A percentile compares a stretch with the other conserved stretches of the same genome.
phyloP scores from a whole-genome alignment of 2,113 vertebrate species.

The Gnathonemus longibarbis region DNA sequence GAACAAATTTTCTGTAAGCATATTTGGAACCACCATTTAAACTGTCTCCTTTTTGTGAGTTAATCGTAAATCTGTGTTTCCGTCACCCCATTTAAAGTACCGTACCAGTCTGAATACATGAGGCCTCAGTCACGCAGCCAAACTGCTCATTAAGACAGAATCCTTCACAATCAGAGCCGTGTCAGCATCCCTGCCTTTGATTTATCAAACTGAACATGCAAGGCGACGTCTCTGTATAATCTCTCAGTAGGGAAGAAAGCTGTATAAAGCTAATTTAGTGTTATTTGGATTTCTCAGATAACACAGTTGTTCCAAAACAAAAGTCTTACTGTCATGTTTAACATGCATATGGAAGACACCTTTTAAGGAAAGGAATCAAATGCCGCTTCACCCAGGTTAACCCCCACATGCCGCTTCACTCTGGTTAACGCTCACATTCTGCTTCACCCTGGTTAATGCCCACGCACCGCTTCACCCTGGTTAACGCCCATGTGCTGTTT shows the following conservation, averaged over 20 bases:
- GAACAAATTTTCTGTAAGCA: not conserved
- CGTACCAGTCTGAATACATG: not conserved
- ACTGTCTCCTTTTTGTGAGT: not conserved
- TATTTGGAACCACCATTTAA: not conserved
- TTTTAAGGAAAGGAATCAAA: not conserved
- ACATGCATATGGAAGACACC: not conserved
- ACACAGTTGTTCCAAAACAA: not conserved
- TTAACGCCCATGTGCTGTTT: too few relatives aligned
- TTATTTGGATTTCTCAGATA: not conserved
- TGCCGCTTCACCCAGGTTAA: not conserved
- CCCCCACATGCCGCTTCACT: too few relatives aligned
- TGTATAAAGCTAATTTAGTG: not conserved
- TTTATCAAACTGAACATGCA: not conserved
- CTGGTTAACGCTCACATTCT: too few relatives aligned
- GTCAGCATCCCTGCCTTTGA: not conserved
- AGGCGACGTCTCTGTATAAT: not conserved
- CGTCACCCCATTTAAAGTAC: not conserved
- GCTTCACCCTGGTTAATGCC: too few relatives aligned
- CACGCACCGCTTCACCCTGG: too few relatives aligned
- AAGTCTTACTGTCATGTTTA: not conserved
- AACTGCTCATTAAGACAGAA: not conserved
- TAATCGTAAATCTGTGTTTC: not conserved
- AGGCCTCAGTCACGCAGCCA: not conserved
- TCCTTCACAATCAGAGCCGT: not conserved
- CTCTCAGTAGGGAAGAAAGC: not conserved